Evolutionary conservation across 2,888 invertebrate species (phyloP).

Genomic region (Sarcophaga variegata): DNA sequence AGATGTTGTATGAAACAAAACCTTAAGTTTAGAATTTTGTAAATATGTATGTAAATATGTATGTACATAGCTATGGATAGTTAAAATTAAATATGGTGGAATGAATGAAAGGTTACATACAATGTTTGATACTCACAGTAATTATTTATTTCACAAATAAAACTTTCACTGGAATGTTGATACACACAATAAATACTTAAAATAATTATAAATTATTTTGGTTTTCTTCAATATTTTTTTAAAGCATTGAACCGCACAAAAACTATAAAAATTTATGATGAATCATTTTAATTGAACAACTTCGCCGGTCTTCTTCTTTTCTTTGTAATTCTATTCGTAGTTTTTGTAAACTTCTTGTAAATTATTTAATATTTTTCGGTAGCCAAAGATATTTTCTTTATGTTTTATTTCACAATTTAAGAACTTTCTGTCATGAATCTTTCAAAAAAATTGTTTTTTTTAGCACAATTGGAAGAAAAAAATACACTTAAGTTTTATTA

Average conservation of each 20-base stretch:
- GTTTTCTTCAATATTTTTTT: not conserved
- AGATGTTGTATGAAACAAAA: too few species aligned
- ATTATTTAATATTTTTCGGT: slow-evolving; percentile 5
- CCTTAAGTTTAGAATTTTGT: too few species aligned
- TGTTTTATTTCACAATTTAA: slow-evolving; percentile 17
- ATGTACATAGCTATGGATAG: too few species aligned
- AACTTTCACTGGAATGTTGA: slow-evolving; percentile 38
- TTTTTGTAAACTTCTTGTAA: not conserved
- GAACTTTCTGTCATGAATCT: slow-evolving; percentile 28
- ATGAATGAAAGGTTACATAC: too few species aligned
- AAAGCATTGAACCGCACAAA: not conserved
- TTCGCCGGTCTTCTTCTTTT: slow-evolving; percentile 41
- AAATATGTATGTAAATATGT: too few species aligned
- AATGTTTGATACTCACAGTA: too few species aligned
- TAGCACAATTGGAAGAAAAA: not conserved
- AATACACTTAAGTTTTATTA: slow-evolving; percentile 9
- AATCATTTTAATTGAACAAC: slow-evolving; percentile 33
- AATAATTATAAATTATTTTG: not conserved
- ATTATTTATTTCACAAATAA: slow-evolving; percentile 21
- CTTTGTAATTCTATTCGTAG: not conserved
- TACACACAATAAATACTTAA: not conserved
- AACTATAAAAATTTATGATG: slow-evolving; percentile 3
- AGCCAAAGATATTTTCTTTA: not conserved
- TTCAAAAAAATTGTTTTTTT: not conserved
- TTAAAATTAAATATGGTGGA: too few species aligned